Base-by-base conservation (phyloP, 2,888 invertebrate species). In the Brachypterus glaber region DNA sequence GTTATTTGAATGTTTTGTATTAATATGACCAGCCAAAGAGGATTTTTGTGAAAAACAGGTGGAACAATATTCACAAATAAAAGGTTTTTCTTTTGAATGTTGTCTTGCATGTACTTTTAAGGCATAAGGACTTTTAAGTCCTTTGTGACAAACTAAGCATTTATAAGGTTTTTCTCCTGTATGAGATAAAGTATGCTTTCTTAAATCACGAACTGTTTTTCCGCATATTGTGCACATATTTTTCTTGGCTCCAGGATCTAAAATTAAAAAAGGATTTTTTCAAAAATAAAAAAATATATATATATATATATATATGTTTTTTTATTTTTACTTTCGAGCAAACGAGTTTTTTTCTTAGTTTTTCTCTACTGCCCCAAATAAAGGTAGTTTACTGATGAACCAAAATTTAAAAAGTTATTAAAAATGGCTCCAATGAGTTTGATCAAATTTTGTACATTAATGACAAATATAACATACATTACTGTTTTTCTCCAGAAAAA, bases 41-140 rank as follows among this genome's bases (percentile, higher is more conserved):
- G 55, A 52, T 45, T 57, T 58, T 37, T 58, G 58, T 4, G 53
- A 49, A 38, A 58, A 59, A 4, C 50, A 51, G 43, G 50, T 54
- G 30, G 51, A 47, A 44, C 55, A 56, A 29, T 44, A 50, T 36
- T 55, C 48, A 30, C 59, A 59, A 29, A 50, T 45, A 39, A 50
- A 59, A 0, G 59, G 59, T 46, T 47, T 54, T 40, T 59, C 58
- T 37, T 58, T 55, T 13, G 59, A 58, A 39, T 59, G 59, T 40
- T 52, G 54, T 17, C 58, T 47, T 4, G 46, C 50, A 39, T 55
- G 56, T 4, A 57, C 49, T 46, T 58, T 58, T n/a, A 58, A 39
- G 9, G 57, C 51, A 37, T 57, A 53, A 4, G 51, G 39, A 37
- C 53, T 54, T 15, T 51, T 52, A 37, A 58, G 56, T 11, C 55